Conservation (phyloP, 2,797 vertebrate genomes). For the Synaphobranchus kaupii region DNA sequence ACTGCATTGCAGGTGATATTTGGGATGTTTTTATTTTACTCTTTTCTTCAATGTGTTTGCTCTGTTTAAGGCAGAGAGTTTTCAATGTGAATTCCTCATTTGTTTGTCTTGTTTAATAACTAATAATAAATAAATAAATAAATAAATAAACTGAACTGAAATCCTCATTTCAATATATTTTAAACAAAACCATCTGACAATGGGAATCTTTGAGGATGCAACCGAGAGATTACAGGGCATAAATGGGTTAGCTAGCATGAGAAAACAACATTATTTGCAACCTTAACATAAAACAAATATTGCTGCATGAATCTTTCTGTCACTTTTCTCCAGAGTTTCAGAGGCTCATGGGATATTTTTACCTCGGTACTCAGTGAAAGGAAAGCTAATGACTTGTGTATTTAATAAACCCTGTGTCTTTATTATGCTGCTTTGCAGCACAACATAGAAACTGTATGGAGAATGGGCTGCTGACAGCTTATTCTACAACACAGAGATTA, state of each 20-base stretch:
- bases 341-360: background rate
- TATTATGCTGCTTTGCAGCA: background rate
- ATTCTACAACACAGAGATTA: slow-evolving; percentile 47
- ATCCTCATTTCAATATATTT: background rate
- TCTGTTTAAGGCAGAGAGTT: too few relatives aligned
- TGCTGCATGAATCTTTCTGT: slow-evolving; percentile 8
- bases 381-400: background rate
- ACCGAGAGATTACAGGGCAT: background rate
- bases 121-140: too few relatives aligned
- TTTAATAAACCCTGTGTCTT: background rate
- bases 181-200: background rate
- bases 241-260: background rate
- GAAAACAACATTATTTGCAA: background rate
- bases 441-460: background rate
- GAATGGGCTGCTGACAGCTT: slow-evolving; percentile 40
- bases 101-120: too few relatives aligned
- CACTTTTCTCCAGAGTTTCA: background rate
- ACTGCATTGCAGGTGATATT: too few relatives aligned
- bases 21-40: too few relatives aligned
- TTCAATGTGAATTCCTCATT: too few relatives aligned
- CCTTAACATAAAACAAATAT: background rate
- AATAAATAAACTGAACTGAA: background rate
- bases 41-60: too few relatives aligned
- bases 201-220: background rate
- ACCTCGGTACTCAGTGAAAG: too few relatives aligned